Evolutionary conservation across 2,113 vertebrate genomes (phyloP).

Genomic region (Oncorhynchus masou): DNA sequence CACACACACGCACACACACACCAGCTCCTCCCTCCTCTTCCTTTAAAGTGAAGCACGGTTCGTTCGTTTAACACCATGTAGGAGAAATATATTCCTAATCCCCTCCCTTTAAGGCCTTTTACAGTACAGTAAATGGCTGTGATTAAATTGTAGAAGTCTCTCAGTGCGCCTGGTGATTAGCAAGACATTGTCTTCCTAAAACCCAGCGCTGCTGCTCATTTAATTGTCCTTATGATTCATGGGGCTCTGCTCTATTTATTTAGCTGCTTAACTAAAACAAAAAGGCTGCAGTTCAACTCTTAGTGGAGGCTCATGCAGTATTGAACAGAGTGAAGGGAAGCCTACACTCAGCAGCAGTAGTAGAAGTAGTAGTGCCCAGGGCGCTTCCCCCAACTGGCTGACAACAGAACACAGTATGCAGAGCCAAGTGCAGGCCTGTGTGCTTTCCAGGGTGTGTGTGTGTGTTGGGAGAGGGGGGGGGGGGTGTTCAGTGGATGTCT

Average conservation of each 20-base stretch:
- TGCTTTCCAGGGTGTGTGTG: constrained; percentile 10
- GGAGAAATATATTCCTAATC: constrained; percentile 48
- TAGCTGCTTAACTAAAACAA: constrained; percentile 69
- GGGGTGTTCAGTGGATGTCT: constrained; percentile 50
- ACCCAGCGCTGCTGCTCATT: constrained; percentile 65
- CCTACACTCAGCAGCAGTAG: constrained; percentile 52
- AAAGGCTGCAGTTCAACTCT: constrained; percentile 67
- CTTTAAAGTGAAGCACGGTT: constrained; percentile 35
- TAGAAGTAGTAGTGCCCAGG: neutral
- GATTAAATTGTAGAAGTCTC: constrained; percentile 61
- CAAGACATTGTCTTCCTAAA: constrained; percentile 54
- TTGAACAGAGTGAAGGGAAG: constrained; percentile 69
- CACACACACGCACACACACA: no score
- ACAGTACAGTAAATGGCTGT: constrained; percentile 59
- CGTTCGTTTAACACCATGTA: constrained; percentile 44
- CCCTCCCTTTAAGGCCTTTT: constrained; percentile 43
- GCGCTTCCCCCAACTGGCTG: constrained; percentile 22
- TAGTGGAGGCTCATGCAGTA: constrained; percentile 71
- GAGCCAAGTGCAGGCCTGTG: constrained; percentile 25
- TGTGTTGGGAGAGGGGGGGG: constrained; percentile 2
- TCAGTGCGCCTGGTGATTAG: constrained; percentile 61
- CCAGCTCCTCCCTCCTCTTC: constrained; percentile 1
- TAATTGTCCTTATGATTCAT: constrained; percentile 74
- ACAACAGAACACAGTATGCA: constrained; percentile 39
- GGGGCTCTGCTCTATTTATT: constrained; percentile 70